phyloP scores from a whole-genome alignment of 1,140 invertebrate species.

The Meloidogyne chitwoodi region DNA sequence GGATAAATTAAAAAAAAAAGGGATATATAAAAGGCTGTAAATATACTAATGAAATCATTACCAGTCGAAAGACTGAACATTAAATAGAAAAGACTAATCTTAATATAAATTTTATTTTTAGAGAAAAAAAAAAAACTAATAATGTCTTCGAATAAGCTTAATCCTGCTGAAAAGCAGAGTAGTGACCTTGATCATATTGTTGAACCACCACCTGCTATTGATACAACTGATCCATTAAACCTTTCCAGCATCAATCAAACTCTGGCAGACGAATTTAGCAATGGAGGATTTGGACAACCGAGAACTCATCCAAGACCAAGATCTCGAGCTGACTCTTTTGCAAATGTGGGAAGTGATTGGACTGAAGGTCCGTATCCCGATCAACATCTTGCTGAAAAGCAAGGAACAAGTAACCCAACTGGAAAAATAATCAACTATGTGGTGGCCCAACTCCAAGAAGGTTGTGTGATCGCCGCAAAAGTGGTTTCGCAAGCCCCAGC shows the following conservation, averaged over 20 bases:
- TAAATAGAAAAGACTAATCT: no score
- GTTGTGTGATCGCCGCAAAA: no score
- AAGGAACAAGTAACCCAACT: not conserved
- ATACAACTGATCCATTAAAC: not conserved
- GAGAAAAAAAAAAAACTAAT: not conserved
- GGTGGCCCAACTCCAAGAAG: not conserved
- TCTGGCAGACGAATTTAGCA: not conserved
- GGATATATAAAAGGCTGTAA: no score
- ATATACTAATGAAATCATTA: no score
- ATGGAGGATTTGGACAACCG: not conserved
- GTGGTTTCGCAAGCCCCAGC: no score
- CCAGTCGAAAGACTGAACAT: not conserved
- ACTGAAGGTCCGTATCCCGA: not conserved
- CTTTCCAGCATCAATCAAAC: not conserved
- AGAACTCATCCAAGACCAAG: not conserved
- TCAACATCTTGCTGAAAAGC: not conserved
- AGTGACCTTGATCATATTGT: no score
- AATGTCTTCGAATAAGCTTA: no score
- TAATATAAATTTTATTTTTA: not conserved
- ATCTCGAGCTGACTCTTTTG: no score
- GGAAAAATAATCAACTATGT: no score
- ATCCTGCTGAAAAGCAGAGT: no score
- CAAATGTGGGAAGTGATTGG: not conserved
- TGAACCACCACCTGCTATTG: no score
- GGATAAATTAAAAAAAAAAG: no score